Percentiles rank a stretch among this genome's conserved stretches.
phyloP scores from a whole-genome alignment of 2,797 vertebrate species.

The Anolis apletophallus region DNA sequence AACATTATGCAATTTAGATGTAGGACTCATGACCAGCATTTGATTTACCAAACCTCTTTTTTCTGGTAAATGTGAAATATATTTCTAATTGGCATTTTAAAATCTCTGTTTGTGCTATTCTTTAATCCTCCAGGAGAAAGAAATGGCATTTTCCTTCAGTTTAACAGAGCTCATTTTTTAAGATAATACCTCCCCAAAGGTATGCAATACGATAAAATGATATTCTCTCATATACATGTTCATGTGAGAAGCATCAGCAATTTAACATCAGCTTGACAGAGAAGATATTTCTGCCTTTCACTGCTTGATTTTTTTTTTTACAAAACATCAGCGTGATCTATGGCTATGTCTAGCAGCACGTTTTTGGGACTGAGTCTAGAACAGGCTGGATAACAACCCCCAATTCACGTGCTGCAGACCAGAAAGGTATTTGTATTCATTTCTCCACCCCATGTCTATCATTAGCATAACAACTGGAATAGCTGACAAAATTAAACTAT shows the following conservation, averaged over 20 bases:
- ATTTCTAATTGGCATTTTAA: conserved; percentile 38
- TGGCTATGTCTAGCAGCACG: not conserved
- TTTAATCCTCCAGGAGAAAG: conserved; percentile 25
- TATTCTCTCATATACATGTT: conserved; percentile 17
- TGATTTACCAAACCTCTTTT: conserved; percentile 43
- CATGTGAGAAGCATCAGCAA: conserved; percentile 3
- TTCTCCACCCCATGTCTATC: too few relatives aligned
- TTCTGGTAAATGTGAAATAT: conserved; percentile 36
- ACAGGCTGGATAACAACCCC: not conserved
- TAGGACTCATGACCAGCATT: conserved; percentile 14
- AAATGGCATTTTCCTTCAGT: conserved; percentile 23
- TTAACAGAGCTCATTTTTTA: not conserved
- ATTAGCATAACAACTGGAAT: too few relatives aligned
- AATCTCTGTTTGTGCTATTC: conserved; percentile 28
- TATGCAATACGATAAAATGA: not conserved
- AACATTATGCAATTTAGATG: conserved; percentile 19
- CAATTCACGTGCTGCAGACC: too few relatives aligned
- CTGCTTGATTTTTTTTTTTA: not conserved
- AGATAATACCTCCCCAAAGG: conserved; percentile 31
- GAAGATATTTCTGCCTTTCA: conserved; percentile 16
- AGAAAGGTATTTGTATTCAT: too few relatives aligned
- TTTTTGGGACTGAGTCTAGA: conserved; percentile 12
- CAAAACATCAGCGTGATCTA: not conserved
- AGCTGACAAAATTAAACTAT: too few relatives aligned
- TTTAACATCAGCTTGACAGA: conserved; percentile 19